Conservation (phyloP, 2,113 vertebrate species). For the Mobula birostris region DNA sequence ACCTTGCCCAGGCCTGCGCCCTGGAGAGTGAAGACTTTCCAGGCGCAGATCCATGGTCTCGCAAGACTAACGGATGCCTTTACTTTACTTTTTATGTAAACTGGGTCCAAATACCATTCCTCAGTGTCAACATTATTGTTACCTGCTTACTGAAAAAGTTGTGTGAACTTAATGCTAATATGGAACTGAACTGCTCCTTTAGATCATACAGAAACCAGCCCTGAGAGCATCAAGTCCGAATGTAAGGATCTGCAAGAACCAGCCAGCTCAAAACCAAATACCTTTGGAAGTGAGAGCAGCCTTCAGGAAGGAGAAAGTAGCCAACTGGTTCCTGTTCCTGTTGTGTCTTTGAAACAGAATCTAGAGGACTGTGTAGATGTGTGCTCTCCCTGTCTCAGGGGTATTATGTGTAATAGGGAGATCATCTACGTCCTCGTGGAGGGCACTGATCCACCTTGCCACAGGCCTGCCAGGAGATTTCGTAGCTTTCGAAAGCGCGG, state of each 20-base stretch:
- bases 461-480: neutral
- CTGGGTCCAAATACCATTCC: neutral
- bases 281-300: slow-evolving; percentile 2
- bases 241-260: neutral
- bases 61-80: too few relatives aligned
- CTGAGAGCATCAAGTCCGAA: neutral
- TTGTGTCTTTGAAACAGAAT: neutral
- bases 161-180: neutral
- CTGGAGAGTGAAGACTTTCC: too few relatives aligned
- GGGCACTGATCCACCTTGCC: neutral
- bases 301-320: neutral
- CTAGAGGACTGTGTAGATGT: neutral
- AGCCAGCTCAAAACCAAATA: neutral
- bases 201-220: neutral
- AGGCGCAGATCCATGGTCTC: too few relatives aligned
- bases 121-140: neutral
- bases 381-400: neutral
- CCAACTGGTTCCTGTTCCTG: neutral
- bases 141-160: neutral
- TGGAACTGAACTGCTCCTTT: neutral
- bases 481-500: slow-evolving; percentile 1
- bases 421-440: neutral
- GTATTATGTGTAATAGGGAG: neutral
- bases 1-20: too few relatives aligned
- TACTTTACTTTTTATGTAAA: too few relatives aligned